Evolutionary conservation across 2,888 invertebrate species (phyloP), one percentile per base, ranked within the genome.

Genomic region (Imbricaverruca yamaguchii): DNA sequence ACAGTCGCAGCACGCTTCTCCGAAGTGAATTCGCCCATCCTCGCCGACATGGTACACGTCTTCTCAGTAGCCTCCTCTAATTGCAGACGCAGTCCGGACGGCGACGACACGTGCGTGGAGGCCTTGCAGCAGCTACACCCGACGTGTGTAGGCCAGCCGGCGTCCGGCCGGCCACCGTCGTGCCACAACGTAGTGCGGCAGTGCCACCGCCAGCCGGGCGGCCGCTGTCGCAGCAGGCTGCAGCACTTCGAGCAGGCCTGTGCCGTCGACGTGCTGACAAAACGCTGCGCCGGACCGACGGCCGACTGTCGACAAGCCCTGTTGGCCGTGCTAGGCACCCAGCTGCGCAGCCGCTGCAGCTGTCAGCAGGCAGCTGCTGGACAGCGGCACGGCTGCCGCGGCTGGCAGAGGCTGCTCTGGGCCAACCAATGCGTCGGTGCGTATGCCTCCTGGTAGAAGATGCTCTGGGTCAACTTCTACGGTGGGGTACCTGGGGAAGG

Each of bases 381-480:
- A 65, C 93, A 94, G 87, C 89, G 94, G 65, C 94, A 95, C 87
- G 94, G 94, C 86, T 96, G 96, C 85, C 90, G 95, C 0, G 95
- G 95, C 81, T 96, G 96, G 95, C 94, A 95, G 86, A 88, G 95
- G 82, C 90, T 95, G 74, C 90, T 96, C 65, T 96, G 95, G 95
- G 92, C 95, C 83, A 96, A 96, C 87, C 94, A 95, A 81, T 96
- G 96, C 87, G 95, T 96, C 85, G 95, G 96, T 96, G 88, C 91
- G 93, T 89, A 11, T 11, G 59, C 59, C 39, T 39, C 39, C 39
- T 39, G 39, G 39, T 39, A 39, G 39, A 39, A 4, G 39, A 39
- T 39, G 4, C 39, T 39, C 4, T 39, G 39, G 39, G 39, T 39
- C 39, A 39, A 39, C 39, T 39, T 4, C 39, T 4, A 39, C 39